Base-by-base conservation (phyloP, 2,888 invertebrate genomes). In the Piscicola geometra region DNA sequence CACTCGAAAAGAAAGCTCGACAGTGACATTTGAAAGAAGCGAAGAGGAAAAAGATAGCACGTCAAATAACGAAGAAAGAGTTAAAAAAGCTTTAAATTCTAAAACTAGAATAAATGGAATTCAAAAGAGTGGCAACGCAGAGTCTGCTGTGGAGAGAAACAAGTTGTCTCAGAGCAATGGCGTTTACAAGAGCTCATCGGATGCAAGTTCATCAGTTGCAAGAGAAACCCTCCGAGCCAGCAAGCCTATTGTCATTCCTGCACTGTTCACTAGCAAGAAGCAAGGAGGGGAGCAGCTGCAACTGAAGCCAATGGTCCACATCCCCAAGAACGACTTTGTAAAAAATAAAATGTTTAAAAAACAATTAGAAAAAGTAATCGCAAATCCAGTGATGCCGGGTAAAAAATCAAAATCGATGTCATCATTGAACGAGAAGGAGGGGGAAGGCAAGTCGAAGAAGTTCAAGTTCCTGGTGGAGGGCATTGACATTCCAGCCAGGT, bases 391-490 rank as follows among this genome's bases (percentile, higher is more conserved):
- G 28, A 32, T 64, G 15, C 32, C 35, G 30, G n/a, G n/a, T 5
- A 56, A 56, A 21, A 56, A 56, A 21, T 56, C 60, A 21, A 56
- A 56, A 21, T 56, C 60, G 15, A 56, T 56, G 60, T 18, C 12
- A 3, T 56, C 60, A 3, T 56, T 56, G 25, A 56, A 18, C 5
- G 60, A 56, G 15, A 56, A 5, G 15, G 25, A 25, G 15, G 25
- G 3, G 9, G 12, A 3, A 5, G 60, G 60, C 25, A 56, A 56
- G n/a, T 5, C 9, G 3, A 56, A 56, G 47, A 78, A 78, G 50
- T 80, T 70, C 72, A 77, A 77, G 50, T 80, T 80, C 35, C 36
- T 78, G 21, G 77, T 80, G 18, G 79, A 80, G 71, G 80, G 80
- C n/a, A 80, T 80, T 21, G 80, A 80, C 68, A 69, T 78, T 0